Evolutionary conservation across 2,113 vertebrate genomes (phyloP).

Genomic region (Equus quagga): DNA sequence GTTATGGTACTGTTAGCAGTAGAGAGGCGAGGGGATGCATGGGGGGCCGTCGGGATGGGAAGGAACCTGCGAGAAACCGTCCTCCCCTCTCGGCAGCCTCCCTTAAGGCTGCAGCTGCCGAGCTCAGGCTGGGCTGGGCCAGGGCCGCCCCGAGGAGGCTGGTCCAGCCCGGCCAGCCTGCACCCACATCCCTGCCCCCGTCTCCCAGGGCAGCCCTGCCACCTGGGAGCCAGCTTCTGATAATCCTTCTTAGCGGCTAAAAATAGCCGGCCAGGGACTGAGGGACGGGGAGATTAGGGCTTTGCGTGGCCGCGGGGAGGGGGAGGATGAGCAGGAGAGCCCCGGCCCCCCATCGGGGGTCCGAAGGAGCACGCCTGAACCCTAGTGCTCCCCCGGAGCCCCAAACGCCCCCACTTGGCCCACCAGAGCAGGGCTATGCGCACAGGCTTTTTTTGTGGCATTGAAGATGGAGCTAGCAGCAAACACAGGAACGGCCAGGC

Average conservation of each 20-base stretch:
- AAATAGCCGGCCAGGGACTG: conserved; percentile 34
- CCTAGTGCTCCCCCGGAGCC: fast-evolving
- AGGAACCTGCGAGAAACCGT: background rate
- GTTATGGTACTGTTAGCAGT: too few species aligned
- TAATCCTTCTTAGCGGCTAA: conserved; percentile 75
- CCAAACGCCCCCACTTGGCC: fast-evolving
- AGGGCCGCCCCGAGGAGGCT: background rate
- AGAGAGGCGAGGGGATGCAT: background rate
- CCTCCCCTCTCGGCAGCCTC: background rate
- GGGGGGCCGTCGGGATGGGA: background rate
- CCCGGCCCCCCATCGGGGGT: fast-evolving
- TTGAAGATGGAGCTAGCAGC: background rate
- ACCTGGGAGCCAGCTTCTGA: conserved; percentile 60
- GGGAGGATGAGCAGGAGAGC: background rate
- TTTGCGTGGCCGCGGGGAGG: background rate
- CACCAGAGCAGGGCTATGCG: background rate
- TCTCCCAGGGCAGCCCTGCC: conserved; percentile 47
- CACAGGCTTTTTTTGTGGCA: background rate
- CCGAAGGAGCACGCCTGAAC: fast-evolving
- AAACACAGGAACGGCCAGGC: background rate
- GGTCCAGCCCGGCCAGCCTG: background rate
- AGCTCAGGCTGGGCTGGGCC: background rate
- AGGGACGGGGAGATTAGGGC: background rate
- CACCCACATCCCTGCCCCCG: background rate
- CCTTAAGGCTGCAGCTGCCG: background rate